phyloP scores from a whole-genome alignment of 2,797 vertebrate genomes.

The Myoxocephalus aenaeus region DNA sequence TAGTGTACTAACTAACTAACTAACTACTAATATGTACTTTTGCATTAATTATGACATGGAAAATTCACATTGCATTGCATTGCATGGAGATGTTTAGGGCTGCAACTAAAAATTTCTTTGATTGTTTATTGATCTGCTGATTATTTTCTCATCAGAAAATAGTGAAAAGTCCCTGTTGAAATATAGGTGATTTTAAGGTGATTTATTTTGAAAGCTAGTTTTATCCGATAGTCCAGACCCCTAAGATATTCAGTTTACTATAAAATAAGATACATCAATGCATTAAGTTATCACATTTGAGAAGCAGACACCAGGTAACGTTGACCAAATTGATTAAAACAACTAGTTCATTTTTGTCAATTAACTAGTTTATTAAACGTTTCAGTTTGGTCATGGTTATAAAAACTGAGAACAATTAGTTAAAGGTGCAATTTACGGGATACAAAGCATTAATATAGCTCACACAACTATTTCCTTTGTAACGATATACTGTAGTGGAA shows the following conservation, averaged over 20 bases:
- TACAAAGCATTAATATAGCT: neutral
- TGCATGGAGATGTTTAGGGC: neutral
- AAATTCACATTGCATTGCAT: slow-evolving; percentile 6
- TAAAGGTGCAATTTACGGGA: neutral
- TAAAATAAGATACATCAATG: neutral
- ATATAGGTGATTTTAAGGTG: neutral
- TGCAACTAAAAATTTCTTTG: neutral
- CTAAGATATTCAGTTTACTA: neutral
- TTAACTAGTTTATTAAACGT: neutral
- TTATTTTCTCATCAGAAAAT: neutral
- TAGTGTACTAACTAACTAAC: neutral
- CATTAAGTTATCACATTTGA: neutral
- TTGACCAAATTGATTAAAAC: neutral
- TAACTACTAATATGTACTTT: slow-evolving; percentile 3
- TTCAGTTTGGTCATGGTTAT: neutral
- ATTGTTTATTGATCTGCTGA: neutral
- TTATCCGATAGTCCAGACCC: neutral
- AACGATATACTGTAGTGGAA: neutral
- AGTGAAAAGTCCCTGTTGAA: neutral
- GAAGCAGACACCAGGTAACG: neutral
- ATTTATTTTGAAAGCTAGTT: neutral
- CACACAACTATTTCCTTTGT: neutral
- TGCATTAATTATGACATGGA: slow-evolving; percentile 4
- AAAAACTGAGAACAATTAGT: neutral
- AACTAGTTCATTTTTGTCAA: neutral